These are phyloP conservation scores for Phrynocephalus guinanensis DNA, from an alignment of 2,797 vertebrate species.

Conservation along the genomic window DNA sequence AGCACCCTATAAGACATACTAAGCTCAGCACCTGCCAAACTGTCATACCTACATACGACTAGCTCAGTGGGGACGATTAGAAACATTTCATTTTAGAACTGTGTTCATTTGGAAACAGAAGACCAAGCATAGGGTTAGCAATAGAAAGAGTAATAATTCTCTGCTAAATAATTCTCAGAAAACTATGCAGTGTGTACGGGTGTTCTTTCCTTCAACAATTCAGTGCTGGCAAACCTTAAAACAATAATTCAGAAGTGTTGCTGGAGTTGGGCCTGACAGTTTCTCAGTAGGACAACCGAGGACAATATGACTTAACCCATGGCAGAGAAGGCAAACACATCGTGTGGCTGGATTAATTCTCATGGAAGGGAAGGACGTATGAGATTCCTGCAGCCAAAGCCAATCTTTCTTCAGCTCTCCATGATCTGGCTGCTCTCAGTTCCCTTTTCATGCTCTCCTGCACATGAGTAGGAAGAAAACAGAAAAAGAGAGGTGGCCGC, in stretches of 20 bases:
- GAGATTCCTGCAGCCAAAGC: not conserved
- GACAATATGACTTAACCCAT: slow-evolving; percentile 3
- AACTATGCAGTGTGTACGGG: not conserved
- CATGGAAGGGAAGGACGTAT: not conserved
- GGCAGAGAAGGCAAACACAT: not conserved
- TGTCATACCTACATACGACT: no score
- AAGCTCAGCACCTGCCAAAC: no score
- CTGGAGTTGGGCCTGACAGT: not conserved
- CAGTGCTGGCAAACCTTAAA: slow-evolving; percentile 7
- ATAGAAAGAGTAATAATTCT: not conserved
- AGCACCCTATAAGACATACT: no score
- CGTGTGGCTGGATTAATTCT: not conserved
- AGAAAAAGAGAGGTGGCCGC: not conserved
- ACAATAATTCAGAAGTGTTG: slow-evolving; percentile 7
- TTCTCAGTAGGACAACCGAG: slow-evolving; percentile 13
- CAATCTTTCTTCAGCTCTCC: not conserved
- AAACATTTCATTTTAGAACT: no score
- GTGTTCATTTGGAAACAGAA: no score
- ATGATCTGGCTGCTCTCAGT: not conserved
- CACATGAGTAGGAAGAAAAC: not conserved
- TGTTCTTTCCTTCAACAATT: slow-evolving; percentile 14
- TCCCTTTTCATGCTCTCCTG: not conserved
- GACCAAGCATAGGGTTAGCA: no score
- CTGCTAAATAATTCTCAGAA: not conserved
- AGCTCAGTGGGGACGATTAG: no score